Evolutionary conservation across 2,797 vertebrate species (phyloP), one percentile per base, ranked within the genome.

Genomic region (Pagetopsis macropterus): DNA sequence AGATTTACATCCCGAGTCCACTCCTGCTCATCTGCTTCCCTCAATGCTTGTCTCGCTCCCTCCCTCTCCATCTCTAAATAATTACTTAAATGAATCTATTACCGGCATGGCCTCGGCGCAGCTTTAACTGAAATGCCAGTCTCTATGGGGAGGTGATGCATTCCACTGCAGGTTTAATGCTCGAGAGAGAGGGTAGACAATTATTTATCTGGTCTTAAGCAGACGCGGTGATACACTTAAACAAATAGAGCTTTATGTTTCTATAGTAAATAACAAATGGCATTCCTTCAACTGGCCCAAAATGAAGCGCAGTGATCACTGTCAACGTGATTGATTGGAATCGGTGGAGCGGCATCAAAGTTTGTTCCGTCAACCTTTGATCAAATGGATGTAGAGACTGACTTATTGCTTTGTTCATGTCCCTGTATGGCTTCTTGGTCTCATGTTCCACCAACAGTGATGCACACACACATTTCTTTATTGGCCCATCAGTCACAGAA

Each of bases 61-160:
- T 70, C 67, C 54, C 66, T 70, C 76, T 65, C 79, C 65, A 54
- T 81, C 82, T 76, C 83, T 81, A 84, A 87, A 90, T 89, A 91
- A 92, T 92, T 85, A 85, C 89, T 82, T 87, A 87, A 91, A 92
- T 87, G 44, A 86, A 83, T 87, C 80, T 84, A 89, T 85, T 87
- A 85, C 71, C 27, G 14, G 76, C 72, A 67, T 64, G 43, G 77
- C 66, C 65, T 65, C 63, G 44, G 74, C 59, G 27, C 61, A 78
- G 86, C 76, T 83, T 82, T 83, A 86, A 82, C 79, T 74, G 66
- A 86, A 81, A 75, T 77, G 70, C 73, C 79, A 76, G 69, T 77
- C 70, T 75, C 82, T 23, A 14, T 60, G 78, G 73, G 76, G 68
- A 81, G 79, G 81, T 43, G 70, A 81, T 82, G 84, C 70, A 74